Conservation (phyloP, 2,113 vertebrate species). For the Haliaeetus leucogaster region DNA sequence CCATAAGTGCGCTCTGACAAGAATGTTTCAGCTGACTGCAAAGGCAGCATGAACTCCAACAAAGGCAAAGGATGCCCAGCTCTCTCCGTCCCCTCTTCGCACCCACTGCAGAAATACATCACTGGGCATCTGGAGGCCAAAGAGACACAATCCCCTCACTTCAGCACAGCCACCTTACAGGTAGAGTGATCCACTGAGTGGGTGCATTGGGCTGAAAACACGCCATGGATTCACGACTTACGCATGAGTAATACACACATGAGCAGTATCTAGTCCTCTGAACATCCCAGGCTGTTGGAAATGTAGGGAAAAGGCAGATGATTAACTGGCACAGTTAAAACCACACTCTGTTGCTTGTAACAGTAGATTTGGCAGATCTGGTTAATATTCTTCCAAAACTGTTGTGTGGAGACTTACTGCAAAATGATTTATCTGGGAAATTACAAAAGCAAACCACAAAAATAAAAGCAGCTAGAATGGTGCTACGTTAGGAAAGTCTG, state of each 20-base stretch:
- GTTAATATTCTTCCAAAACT: neutral
- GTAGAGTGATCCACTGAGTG: neutral
- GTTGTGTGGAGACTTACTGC: neutral
- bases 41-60: neutral
- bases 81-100: neutral
- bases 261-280: neutral
- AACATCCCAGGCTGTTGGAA: neutral
- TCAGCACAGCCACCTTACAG: neutral
- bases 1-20: neutral
- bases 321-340: neutral
- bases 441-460: neutral
- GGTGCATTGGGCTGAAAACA: neutral
- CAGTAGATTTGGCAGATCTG: neutral
- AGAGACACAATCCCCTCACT: neutral
- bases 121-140: too few relatives aligned
- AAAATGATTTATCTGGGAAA: neutral
- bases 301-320: neutral
- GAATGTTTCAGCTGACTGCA: neutral
- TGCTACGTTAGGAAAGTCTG: neutral
- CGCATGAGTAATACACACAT: fast-evolving
- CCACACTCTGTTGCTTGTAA: neutral
- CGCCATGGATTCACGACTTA: neutral
- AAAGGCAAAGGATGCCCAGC: neutral
- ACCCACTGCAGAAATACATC: neutral
- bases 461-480: neutral